These are phyloP conservation scores for Bactericera cockerelli DNA, from an alignment of 1,140 invertebrate genomes.

Conservation along the genomic window DNA sequence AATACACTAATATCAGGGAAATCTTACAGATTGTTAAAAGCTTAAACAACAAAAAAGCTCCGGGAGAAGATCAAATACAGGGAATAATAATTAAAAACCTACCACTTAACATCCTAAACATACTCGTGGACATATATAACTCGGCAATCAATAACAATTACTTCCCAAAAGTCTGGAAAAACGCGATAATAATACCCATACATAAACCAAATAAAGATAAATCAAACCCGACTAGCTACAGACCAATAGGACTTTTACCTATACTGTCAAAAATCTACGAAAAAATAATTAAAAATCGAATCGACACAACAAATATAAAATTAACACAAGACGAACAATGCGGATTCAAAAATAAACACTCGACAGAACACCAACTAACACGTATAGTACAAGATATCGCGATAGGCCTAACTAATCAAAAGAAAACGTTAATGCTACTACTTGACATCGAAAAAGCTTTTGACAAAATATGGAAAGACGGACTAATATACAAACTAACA, in stretches of 20 bases:
- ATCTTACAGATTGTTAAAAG: not conserved
- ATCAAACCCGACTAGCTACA: conserved; percentile 22
- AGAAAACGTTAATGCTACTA: conserved; percentile 24
- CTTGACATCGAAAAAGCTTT: too few relatives aligned
- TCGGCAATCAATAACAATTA: conserved; percentile 21
- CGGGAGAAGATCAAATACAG: conserved; percentile 23
- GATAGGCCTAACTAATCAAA: conserved; percentile 23
- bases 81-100: conserved; percentile 21
- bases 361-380: conserved; percentile 27
- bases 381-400: conserved; percentile 26
- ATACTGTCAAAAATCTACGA: conserved; percentile 24
- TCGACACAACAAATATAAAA: not conserved
- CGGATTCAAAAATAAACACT: conserved; percentile 22
- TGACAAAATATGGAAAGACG: conserved; percentile 28
- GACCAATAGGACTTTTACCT: conserved; percentile 27
- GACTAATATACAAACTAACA: conserved; percentile 24
- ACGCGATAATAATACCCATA: conserved; percentile 26
- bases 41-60: conserved; percentile 21
- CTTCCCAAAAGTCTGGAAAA: conserved; percentile 26
- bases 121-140: conserved; percentile 25
- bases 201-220: conserved; percentile 28
- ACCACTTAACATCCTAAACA: conserved; percentile 18
- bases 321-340: too few relatives aligned
- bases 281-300: conserved; percentile 21
- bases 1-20: not conserved